Conservation (phyloP, 1,140 invertebrate species). For the Temnothorax longispinosus region DNA sequence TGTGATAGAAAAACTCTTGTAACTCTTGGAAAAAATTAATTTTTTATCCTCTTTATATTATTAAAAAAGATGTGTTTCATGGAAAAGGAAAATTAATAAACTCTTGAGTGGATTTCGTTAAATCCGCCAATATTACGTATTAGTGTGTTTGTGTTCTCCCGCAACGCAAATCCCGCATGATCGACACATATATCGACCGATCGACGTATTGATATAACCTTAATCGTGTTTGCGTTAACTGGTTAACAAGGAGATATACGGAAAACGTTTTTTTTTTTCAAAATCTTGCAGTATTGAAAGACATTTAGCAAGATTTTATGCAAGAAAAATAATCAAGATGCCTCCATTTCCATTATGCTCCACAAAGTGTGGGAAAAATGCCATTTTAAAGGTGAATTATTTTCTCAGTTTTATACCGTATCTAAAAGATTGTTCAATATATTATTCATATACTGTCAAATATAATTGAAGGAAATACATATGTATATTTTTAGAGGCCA, state of each 20-base stretch:
- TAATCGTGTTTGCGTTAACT: neutral
- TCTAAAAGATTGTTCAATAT: neutral
- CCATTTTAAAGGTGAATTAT: slow-evolving; percentile 89
- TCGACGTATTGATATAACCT: neutral
- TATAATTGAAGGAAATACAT: neutral
- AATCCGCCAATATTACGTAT: neutral
- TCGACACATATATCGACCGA: too few species aligned
- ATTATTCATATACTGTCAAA: neutral
- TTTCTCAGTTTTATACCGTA: slow-evolving; percentile 15
- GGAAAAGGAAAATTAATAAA: neutral
- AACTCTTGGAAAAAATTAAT: neutral
- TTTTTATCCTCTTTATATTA: neutral
- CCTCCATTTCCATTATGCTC: slow-evolving; percentile 87
- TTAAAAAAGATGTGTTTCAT: neutral
- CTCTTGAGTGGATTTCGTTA: neutral
- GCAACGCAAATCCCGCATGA: too few species aligned
- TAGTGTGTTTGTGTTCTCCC: neutral
- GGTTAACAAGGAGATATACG: neutral
- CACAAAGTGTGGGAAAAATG: slow-evolving; percentile 90
- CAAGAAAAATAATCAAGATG: slow-evolving; percentile 84
- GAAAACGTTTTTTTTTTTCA: neutral
- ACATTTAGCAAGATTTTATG: slow-evolving; percentile 17
- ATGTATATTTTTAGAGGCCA: slow-evolving; percentile 88
- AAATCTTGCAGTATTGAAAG: neutral
- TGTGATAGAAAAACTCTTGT: slow-evolving; percentile 7